phyloP scores from a whole-genome alignment of 2,888 invertebrate species.

The Polymixis lichenea region DNA sequence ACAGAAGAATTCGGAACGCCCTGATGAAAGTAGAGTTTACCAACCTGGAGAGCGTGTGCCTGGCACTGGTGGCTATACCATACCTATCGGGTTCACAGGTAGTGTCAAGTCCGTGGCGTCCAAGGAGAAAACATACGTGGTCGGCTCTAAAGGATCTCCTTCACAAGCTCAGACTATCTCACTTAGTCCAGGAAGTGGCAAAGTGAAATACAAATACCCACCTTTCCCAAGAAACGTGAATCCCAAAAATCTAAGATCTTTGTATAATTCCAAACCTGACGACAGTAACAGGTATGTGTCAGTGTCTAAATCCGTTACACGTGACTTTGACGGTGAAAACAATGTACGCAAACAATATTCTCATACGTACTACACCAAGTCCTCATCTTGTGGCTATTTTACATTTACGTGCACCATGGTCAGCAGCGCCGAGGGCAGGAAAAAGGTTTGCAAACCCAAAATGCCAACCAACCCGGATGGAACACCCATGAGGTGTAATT shows the following conservation, averaged over 20 bases:
- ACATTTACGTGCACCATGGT: slow-evolving; percentile 96
- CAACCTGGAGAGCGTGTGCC: slow-evolving; percentile 93
- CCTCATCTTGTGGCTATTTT: slow-evolving; percentile 96
- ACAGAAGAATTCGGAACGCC: slow-evolving; percentile 89
- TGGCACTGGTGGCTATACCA: slow-evolving; percentile 92
- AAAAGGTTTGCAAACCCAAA: slow-evolving; percentile 95
- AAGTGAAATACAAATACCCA: slow-evolving; percentile 82
- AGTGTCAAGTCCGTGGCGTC: slow-evolving; percentile 92
- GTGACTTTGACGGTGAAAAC: slow-evolving; percentile 92
- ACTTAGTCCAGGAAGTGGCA: slow-evolving; percentile 87
- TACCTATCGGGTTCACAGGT: slow-evolving; percentile 93
- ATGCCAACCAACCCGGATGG: slow-evolving; percentile 94
- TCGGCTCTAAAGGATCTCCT: slow-evolving; percentile 90
- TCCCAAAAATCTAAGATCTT: slow-evolving; percentile 82
- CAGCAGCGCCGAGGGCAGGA: slow-evolving; percentile 94
- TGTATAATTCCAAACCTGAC: slow-evolving; percentile 80
- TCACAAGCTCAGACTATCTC: slow-evolving; percentile 93
- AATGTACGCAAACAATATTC: slow-evolving; percentile 93
- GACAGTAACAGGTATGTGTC: slow-evolving; percentile 93
- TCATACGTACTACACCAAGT: slow-evolving; percentile 95
- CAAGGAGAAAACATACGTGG: slow-evolving; percentile 90
- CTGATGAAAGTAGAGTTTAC: slow-evolving; percentile 90
- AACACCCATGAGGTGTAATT: slow-evolving; percentile 91
- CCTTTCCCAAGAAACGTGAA: slow-evolving; percentile 77
- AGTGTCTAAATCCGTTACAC: slow-evolving; percentile 95